A percentile compares a stretch with the other conserved stretches of the same genome.
These are phyloP conservation scores for Telmatherina bonti DNA, from an alignment of 2,797 vertebrate genomes.

Conservation along the genomic window DNA sequence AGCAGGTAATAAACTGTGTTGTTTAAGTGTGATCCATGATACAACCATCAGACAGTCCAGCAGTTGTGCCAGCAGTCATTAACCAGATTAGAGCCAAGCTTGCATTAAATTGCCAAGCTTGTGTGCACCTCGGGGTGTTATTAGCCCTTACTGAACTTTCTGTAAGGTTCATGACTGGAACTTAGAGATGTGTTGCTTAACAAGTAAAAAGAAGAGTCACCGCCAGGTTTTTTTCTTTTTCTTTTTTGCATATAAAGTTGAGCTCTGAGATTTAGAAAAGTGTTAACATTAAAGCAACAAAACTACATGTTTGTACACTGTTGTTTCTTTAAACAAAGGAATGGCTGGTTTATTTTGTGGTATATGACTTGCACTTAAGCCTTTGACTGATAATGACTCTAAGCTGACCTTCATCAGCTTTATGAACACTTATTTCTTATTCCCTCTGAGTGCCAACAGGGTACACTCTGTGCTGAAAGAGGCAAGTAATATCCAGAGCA, in stretches of 20 bases:
- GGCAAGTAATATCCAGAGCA: slow-evolving; percentile 21
- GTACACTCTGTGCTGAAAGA: slow-evolving; percentile 1
- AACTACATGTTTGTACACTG: neutral
- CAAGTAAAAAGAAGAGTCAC: too few relatives aligned
- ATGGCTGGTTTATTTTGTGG: neutral
- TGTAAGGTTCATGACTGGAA: neutral
- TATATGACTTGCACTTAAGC: neutral
- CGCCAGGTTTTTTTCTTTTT: too few relatives aligned
- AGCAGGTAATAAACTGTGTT: slow-evolving; percentile 9
- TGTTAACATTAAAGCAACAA: neutral
- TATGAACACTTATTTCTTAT: neutral
- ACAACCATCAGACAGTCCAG: neutral
- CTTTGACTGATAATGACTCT: neutral
- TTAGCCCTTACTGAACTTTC: neutral
- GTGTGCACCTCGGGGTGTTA: neutral
- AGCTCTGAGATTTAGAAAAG: slow-evolving; percentile 1
- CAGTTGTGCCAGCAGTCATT: neutral
- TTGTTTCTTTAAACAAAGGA: neutral
- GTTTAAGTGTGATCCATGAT: slow-evolving; percentile 1
- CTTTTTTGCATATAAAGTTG: neutral
- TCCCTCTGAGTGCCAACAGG: slow-evolving; percentile 11
- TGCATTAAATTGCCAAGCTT: slow-evolving; percentile 5
- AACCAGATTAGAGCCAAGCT: neutral
- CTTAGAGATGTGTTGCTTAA: neutral
- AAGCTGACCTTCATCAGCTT: neutral